Evolutionary conservation across 1,140 invertebrate species (phyloP), one percentile per base, ranked within the genome.

Genomic region (Pseudomyrmex pallidus): DNA sequence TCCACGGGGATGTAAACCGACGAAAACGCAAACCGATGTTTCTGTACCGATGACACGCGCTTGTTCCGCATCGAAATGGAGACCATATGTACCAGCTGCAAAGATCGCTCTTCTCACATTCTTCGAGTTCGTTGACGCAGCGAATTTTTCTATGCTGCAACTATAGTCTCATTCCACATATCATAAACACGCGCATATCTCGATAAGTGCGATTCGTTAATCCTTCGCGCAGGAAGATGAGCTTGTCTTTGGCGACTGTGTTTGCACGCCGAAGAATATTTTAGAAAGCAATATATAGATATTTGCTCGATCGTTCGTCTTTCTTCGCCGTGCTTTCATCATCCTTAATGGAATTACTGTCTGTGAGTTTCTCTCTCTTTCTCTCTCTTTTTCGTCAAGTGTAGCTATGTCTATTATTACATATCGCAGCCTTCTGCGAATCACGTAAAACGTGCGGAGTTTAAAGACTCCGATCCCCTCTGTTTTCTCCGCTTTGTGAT

Each of bases 151-250:
- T 25, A 25, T 35, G 35, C 72, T 56, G 62, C 22, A 20, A 35
- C 82, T 25, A 74, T 25, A 74, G 35, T 46, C 64, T 52, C 66
- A 56, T 72, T 64, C 61, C 61, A 67, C 74, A 85, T 85, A 86
- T 86, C 85, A 82, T 86, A 86, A 86, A 80, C n/a, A 52, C 76
- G 13, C 57, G 63, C 63, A 25, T 25, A 84, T 76, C 54, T 82
- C 17, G 52, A 54, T n/a, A 66, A 61, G 44, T 50, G 57, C 76
- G 22, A 22, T 15, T 64, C 74, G n/a, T 76, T 76, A 44, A 17
- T 25, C 5, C 35, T 50, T 68, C 57, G 20, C 44, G 5, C 52
- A 20, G 66, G 44, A 10, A 80, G 44, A 59, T 12, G 76, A n/a
- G 76, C 44, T 59, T 50, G 66, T 59, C 52, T 84, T 80, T 66